Base-by-base conservation (phyloP, 2,888 invertebrate species). In the Gortyna flavago region DNA sequence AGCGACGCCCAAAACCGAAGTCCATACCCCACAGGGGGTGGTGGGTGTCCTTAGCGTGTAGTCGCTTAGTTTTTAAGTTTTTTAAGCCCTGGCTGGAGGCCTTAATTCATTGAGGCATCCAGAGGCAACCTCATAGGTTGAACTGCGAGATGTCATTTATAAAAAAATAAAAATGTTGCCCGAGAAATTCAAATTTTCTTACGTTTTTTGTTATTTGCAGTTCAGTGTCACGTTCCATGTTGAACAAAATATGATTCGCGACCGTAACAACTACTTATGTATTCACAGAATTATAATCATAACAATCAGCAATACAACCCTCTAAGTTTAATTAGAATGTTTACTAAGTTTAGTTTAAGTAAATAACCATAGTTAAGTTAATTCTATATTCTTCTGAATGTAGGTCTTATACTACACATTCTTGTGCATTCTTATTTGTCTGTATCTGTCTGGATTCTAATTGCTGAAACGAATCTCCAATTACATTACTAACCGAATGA, bases 401-500 rank as follows among this genome's bases (percentile, higher is more conserved):
- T n/a, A 25, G n/a, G 13, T 51, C 21, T 48, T 48, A 2, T 38
- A 44, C 16, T 65, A 38, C 16, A 51, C 21, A 25, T 18, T 65
- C 29, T 3, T 64, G 13, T 48, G 29, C 29, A 1, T 54, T 35
- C n/a, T 44, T 25, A 13, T 25, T 57, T 48, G 25, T 51, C 5
- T 48, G 62, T 66, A 61, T 81, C 16, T 70, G 44, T 67, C 54
- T 81, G 44, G 7, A 5, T 29, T 32, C 76, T 70, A 44, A 75
- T 80, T 44, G 51, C 51, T 25, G 6, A 21, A 54, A 35, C 2
- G 9, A 25, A 0, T 67, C 67, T 35, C 0, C n/a, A 44, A 13
- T 44, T 44, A 8, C 44, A 61, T 54, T 41, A 65, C 38, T 25
- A 9, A 72, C 41, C 48, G 13, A 57, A 68, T 48, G 57, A 48